Conservation (phyloP, 2,888 invertebrate genomes). For the Hypercompe scribonia region DNA sequence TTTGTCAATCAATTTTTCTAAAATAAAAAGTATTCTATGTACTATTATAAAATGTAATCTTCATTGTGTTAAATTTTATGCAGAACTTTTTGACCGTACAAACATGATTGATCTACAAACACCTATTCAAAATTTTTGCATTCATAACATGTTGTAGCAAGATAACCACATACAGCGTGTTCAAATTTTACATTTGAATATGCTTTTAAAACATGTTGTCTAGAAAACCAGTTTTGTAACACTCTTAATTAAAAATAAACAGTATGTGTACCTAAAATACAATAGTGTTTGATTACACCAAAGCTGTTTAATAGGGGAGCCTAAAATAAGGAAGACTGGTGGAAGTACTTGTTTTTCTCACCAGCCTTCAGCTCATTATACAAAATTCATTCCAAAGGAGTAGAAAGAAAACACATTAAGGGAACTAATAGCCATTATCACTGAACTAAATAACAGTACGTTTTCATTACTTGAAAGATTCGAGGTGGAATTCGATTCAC, state of each 20-base stretch:
- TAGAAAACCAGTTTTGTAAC: neutral
- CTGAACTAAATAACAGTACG: slow-evolving; percentile 54
- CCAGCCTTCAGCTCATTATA: slow-evolving; percentile 35
- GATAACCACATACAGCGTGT: too few relatives aligned
- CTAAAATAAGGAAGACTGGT: neutral
- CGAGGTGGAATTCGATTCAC: slow-evolving; percentile 61
- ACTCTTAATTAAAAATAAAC: neutral
- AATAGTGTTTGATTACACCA: neutral
- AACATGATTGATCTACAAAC: too few relatives aligned
- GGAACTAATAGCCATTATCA: slow-evolving; percentile 61
- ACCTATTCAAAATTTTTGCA: too few relatives aligned
- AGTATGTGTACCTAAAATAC: neutral
- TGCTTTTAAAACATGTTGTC: neutral
- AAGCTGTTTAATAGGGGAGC: neutral
- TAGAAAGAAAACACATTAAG: slow-evolving; percentile 53
- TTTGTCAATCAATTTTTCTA: too few relatives aligned
- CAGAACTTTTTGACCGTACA: too few relatives aligned
- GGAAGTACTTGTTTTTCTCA: slow-evolving; percentile 8
- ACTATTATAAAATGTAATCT: too few relatives aligned
- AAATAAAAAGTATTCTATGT: too few relatives aligned
- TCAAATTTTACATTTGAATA: neutral
- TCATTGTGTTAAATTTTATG: too few relatives aligned
- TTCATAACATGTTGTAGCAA: too few relatives aligned
- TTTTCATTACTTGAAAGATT: slow-evolving; percentile 62
- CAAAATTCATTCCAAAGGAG: slow-evolving; percentile 34